phyloP scores from a whole-genome alignment of 2,113 vertebrate species.

The Oxygymnocypris stewartii region DNA sequence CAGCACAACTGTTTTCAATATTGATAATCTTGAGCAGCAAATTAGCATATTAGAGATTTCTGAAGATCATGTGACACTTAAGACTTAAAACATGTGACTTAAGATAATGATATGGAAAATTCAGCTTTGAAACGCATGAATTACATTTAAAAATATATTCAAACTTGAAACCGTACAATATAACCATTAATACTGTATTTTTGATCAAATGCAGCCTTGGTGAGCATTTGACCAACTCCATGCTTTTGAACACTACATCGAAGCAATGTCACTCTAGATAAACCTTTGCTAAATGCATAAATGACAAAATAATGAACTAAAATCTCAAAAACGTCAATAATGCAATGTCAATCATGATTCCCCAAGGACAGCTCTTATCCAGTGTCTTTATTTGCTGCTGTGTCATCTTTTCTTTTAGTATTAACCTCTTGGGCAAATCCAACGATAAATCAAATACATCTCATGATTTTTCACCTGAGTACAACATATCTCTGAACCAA shows the following conservation, averaged over 20 bases:
- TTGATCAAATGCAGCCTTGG: background rate
- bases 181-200: background rate
- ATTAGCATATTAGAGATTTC: background rate
- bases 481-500: background rate
- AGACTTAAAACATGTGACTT: background rate
- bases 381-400: background rate
- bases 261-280: background rate
- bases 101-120: too few species aligned
- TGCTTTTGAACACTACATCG: background rate
- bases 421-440: background rate
- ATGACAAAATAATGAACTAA: background rate
- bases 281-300: background rate
- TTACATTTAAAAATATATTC: too few species aligned
- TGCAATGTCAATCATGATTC: background rate
- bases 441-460: background rate
- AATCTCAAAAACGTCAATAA: background rate
- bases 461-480: background rate
- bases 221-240: background rate
- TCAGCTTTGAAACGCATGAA: too few species aligned
- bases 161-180: background rate
- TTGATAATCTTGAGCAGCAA: background rate
- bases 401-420: background rate
- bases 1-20: background rate
- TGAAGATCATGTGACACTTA: background rate
- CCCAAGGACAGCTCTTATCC: background rate